Conservation (phyloP, 2,113 vertebrate species). For the Mesitornis unicolor region DNA sequence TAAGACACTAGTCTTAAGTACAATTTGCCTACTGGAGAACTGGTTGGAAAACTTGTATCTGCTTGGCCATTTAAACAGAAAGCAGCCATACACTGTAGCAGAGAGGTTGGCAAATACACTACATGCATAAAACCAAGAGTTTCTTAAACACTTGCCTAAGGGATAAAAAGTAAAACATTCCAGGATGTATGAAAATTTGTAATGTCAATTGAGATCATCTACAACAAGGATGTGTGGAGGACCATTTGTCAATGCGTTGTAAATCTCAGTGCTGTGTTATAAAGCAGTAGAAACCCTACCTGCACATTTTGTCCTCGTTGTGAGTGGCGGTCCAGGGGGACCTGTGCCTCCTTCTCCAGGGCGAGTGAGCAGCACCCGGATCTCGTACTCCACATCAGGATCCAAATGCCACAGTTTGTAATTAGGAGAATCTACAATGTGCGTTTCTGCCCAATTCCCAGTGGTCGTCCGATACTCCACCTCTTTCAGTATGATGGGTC, state of each 20-base stretch:
- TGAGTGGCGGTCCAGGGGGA: slow-evolving; percentile 89
- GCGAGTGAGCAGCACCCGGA: slow-evolving; percentile 91
- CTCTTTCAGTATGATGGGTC: slow-evolving; percentile 95
- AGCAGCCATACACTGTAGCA: not conserved
- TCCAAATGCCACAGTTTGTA: slow-evolving; percentile 98
- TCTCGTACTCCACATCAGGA: slow-evolving; percentile 96
- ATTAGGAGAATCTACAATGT: slow-evolving; percentile 92
- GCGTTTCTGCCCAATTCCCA: slow-evolving; percentile 93
- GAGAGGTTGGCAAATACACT: not conserved
- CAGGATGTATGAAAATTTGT: not conserved
- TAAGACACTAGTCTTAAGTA: not conserved
- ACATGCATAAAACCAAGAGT: not conserved
- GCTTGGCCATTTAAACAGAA: not conserved
- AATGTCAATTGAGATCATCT: not conserved
- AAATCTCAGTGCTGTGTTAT: rapidly evolving
- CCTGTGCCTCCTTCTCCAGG: slow-evolving; percentile 94
- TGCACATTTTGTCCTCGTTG: slow-evolving; percentile 95
- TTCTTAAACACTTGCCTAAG: not conserved
- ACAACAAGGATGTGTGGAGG: rapidly evolving
- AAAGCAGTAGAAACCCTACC: slow-evolving; percentile 70
- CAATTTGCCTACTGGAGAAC: not conserved
- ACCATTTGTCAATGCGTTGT: rapidly evolving
- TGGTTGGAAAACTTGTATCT: not conserved
- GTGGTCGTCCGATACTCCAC: slow-evolving; percentile 94
- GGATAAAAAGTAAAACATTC: not conserved